Conservation (phyloP, 2,888 invertebrate species). For the Colletes collaris region DNA sequence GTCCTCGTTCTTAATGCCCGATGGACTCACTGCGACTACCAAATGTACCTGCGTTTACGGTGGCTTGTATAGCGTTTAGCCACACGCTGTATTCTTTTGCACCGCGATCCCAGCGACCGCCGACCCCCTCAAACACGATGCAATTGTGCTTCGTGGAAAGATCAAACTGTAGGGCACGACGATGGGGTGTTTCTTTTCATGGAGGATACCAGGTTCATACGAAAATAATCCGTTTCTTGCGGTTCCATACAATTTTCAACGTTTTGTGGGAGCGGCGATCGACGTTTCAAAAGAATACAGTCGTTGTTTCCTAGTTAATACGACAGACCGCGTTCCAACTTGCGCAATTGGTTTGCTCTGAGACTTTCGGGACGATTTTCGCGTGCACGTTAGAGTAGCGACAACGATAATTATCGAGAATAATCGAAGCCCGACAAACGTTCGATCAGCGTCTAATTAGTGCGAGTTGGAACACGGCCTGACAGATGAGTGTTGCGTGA, state of each 20-base stretch:
- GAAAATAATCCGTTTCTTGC: too few relatives aligned
- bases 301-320: slow-evolving; percentile 18
- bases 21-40: slow-evolving; percentile 46
- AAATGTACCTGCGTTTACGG: slow-evolving; percentile 67
- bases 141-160: background rate
- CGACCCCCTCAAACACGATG: too few relatives aligned
- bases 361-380: background rate
- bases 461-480: slow-evolving; percentile 75
- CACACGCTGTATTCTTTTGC: slow-evolving; percentile 28
- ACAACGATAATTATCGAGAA: background rate
- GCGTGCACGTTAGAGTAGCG: background rate
- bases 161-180: too few relatives aligned
- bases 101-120: background rate
- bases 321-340: slow-evolving; percentile 70
- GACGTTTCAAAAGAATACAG: slow-evolving; percentile 32
- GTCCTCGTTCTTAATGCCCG: slow-evolving; percentile 32
- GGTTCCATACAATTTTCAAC: too few relatives aligned
- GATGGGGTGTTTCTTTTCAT: too few relatives aligned
- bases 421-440: background rate
- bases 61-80: slow-evolving; percentile 28
- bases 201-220: too few relatives aligned
- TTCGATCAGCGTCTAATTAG: slow-evolving; percentile 32
- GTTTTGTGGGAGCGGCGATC: background rate
- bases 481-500: slow-evolving; percentile 44
- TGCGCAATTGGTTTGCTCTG: slow-evolving; percentile 37